phyloP scores from a whole-genome alignment of 2,797 vertebrate species.

The Galaxias olidus region DNA sequence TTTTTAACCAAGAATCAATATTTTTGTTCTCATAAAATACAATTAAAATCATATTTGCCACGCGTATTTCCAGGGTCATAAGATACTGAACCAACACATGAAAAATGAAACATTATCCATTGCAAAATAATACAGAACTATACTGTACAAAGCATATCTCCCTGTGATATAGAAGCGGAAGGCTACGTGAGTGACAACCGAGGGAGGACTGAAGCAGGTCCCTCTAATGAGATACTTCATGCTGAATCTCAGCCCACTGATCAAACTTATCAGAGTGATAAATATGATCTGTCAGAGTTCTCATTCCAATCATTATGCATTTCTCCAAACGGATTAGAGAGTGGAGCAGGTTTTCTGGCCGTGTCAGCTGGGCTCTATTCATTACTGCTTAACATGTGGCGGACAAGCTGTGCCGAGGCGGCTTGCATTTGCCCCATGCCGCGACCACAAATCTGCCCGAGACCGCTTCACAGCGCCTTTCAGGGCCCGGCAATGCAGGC shows the following conservation, averaged over 20 bases:
- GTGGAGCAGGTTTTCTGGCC: background rate
- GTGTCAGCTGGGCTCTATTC: conserved; percentile 18
- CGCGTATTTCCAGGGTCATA: background rate
- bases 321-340: conserved; percentile 1
- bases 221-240: background rate
- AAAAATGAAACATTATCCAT: background rate
- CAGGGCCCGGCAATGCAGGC: background rate
- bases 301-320: conserved; percentile 1
- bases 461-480: conserved; percentile 1
- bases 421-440: conserved; percentile 26
- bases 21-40: background rate
- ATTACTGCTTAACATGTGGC: conserved; percentile 22
- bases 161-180: background rate
- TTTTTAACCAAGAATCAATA: no score
- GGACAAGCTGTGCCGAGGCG: conserved; percentile 11
- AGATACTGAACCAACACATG: no score
- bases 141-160: no score
- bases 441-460: conserved; percentile 38
- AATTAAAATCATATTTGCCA: background rate
- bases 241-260: background rate
- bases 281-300: background rate
- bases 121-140: background rate
- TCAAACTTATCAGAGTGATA: background rate
- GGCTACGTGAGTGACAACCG: background rate
- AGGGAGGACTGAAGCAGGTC: background rate